Evolutionary conservation across 1,140 invertebrate genomes (phyloP).

Genomic region (Neocloeon triangulifer): DNA sequence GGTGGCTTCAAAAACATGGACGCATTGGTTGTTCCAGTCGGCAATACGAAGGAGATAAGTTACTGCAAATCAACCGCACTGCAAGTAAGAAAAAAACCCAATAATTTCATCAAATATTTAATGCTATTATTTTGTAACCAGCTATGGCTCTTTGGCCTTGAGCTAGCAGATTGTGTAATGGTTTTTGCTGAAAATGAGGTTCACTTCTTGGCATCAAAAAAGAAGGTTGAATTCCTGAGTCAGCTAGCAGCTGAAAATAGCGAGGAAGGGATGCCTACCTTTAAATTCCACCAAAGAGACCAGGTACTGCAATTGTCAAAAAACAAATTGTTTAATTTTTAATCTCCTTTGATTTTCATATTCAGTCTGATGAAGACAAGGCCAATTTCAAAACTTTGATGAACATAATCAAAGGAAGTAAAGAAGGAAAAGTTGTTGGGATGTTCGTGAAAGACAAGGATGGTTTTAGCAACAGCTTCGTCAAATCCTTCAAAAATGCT

Average conservation of each 20-base stretch:
- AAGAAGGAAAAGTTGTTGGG: slow-evolving; percentile 76
- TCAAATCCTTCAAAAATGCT: slow-evolving; percentile 67
- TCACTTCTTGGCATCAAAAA: slow-evolving; percentile 85
- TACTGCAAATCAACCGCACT: slow-evolving; percentile 89
- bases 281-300: slow-evolving; percentile 76
- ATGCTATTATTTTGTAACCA: too few species aligned
- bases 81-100: slow-evolving; percentile 31
- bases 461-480: slow-evolving; percentile 79
- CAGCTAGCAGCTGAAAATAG: slow-evolving; percentile 75
- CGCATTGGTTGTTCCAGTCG: slow-evolving; percentile 73
- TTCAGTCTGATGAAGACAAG: slow-evolving; percentile 85
- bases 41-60: slow-evolving; percentile 79
- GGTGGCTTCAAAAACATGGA: too few species aligned
- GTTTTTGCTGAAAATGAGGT: slow-evolving; percentile 67
- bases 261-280: slow-evolving; percentile 66
- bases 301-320: slow-evolving; percentile 35
- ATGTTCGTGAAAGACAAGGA: slow-evolving; percentile 90
- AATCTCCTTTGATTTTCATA: slow-evolving; percentile 12
- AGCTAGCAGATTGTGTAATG: slow-evolving; percentile 87
- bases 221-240: slow-evolving; percentile 92
- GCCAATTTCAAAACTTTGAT: slow-evolving; percentile 80
- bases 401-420: slow-evolving; percentile 64
- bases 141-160: slow-evolving; percentile 95
- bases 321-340: slow-evolving; percentile 5
- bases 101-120: slow-evolving; percentile 1